A percentile compares a stretch with the other conserved stretches of the same genome.
Conservation (phyloP, 2,888 invertebrate genomes). For the Drosophila cracens region DNA sequence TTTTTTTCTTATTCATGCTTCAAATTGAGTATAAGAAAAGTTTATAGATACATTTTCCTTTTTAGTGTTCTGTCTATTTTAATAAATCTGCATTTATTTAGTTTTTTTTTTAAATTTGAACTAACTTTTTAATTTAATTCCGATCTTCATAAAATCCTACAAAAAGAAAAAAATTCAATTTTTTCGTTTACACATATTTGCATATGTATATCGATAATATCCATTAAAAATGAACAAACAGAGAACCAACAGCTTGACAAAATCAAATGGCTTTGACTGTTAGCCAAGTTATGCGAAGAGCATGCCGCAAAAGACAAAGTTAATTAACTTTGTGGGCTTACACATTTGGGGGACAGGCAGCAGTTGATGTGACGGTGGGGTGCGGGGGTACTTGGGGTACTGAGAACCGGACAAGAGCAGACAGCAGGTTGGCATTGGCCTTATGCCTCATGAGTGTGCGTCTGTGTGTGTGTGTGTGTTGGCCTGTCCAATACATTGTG, state of each 20-base stretch:
- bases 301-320: slow-evolving; percentile 62
- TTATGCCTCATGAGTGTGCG: neutral
- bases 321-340: slow-evolving; percentile 80
- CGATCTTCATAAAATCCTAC: neutral
- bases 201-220: neutral
- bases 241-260: slow-evolving; percentile 12
- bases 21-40: neutral
- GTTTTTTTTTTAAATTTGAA: neutral
- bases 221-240: neutral
- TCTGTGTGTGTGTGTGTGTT: slow-evolving; percentile 15
- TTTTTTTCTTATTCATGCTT: neutral
- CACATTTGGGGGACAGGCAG: slow-evolving; percentile 36
- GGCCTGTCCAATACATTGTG: slow-evolving; percentile 65
- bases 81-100: neutral
- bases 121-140: neutral
- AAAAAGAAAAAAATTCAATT: neutral
- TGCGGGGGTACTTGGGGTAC: slow-evolving; percentile 21
- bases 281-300: slow-evolving; percentile 40
- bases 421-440: slow-evolving; percentile 36
- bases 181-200: neutral
- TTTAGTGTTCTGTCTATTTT: neutral
- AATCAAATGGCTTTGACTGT: slow-evolving; percentile 16
- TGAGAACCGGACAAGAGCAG: slow-evolving; percentile 18
- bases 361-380: slow-evolving; percentile 2
- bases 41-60: neutral